Base-by-base conservation (phyloP, 2,888 invertebrate genomes). In the Oxystoma pomonae region DNA sequence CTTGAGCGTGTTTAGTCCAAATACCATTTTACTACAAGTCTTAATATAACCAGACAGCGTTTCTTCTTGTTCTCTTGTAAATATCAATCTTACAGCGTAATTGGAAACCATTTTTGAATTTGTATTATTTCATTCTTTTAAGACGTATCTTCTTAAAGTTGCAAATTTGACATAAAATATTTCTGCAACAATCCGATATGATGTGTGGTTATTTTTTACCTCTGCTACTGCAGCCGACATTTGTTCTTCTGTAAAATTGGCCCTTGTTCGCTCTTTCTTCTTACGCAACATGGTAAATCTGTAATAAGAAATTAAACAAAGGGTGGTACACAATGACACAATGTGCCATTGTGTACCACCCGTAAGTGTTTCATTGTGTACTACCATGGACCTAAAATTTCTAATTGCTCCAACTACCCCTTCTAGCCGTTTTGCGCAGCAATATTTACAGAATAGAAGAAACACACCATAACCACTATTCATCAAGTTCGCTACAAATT, bases 41-140 rank as follows among this genome's bases (percentile, higher is more conserved):
- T 57, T 57, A 57, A 57, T 56, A 20, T 59, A 59, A 22, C 7
- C 53, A 59, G 18, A 50, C 53, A 59, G 56, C 1, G 1, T 3
- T 12, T n/a, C 57, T 57, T 60, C 60, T 18, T 60, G 60, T 16
- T 59, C 20, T 60, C 19, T 57, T 9, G 17, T 57, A 58, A 60
- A 60, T 58, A 60, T 57, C 20, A 60, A 20, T 57, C 60, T n/a
- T 59, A 59, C 21, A 58, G 58, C 60, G 58, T 60, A 60, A 60
- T 60, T 60, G 20, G 60, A 57, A n/a, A 18, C 60, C 60, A 60
- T 60, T 60, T 21, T 60, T 12, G 60, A 16, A 55, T 59, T 19
- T 53, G 59, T 55, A n/a, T 59, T 50, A 53, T 59, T 51, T 55
- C 55, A n/a, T n/a, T 59, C 52, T 19, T 59, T 59, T 56, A 59